Evolutionary conservation across 2,113 vertebrate genomes (phyloP).

Genomic region (Pterophyllum scalare): DNA sequence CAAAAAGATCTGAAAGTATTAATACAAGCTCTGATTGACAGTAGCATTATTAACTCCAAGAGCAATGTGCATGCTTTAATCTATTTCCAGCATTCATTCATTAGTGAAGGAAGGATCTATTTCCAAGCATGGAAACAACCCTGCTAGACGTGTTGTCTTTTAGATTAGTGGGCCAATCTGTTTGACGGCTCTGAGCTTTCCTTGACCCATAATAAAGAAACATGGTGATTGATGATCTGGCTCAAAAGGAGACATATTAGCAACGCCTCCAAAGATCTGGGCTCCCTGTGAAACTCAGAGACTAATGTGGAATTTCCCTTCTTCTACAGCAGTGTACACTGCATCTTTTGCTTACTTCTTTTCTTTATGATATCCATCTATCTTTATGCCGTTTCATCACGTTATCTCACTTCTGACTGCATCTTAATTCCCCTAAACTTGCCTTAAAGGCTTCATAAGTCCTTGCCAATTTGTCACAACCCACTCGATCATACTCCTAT

Average conservation of each 20-base stretch:
- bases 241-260: conserved; percentile 42
- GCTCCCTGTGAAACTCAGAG: conserved; percentile 55
- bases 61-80: neutral
- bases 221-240: conserved; percentile 35
- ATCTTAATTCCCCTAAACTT: conserved; percentile 16
- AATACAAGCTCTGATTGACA: neutral
- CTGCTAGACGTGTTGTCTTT: neutral
- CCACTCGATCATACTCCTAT: neutral
- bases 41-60: conserved; percentile 1
- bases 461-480: conserved; percentile 21
- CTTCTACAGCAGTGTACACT: conserved; percentile 39
- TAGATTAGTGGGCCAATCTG: conserved; percentile 15
- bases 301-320: conserved; percentile 72
- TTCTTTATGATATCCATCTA: neutral
- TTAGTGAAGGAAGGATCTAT: conserved; percentile 21
- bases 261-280: conserved; percentile 47
- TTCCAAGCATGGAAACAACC: conserved; percentile 15
- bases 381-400: neutral
- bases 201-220: conserved; percentile 39
- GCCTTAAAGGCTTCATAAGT: conserved; percentile 9
- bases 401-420: conserved; percentile 1
- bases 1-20: neutral
- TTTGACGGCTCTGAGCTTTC: conserved; percentile 26
- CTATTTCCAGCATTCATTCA: conserved; percentile 31
- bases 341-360: conserved; percentile 11